Evolutionary conservation across 2,797 vertebrate species (phyloP), one percentile per base, ranked within the genome.

Genomic region (Spondyliosoma cantharus): DNA sequence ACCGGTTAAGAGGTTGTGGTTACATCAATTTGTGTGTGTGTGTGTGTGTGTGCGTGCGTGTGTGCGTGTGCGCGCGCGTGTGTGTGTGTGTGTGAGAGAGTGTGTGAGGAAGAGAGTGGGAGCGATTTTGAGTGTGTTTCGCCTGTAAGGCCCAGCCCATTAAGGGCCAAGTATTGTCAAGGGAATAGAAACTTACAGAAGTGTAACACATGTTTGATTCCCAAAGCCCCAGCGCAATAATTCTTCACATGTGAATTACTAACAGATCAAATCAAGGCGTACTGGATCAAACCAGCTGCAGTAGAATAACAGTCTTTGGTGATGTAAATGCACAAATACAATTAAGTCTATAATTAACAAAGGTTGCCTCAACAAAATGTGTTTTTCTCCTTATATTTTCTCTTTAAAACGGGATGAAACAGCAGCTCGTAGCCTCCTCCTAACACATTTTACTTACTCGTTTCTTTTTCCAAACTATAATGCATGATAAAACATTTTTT

Each of bases 141-240:
- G 12, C 64, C 67, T 81, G 83, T 62, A 43, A 81, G 59, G 76
- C 87, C 86, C 78, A 76, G 58, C 78, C 82, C 84, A 86, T 87
- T 89, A 87, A 88, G 78, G 76, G 67, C 83, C 53, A 54, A 86
- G 77, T 68, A 84, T 79, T 74, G 85, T 56, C 82, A 82, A 69
- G 84, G 82, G 85, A 87, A 66, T 71, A 90, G 83, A 87, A 86
- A 93, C 71, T 87, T 90, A 76, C 78, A 90, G 86, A 86, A 84
- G 78, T 90, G 83, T 80, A 89, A 82, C 89, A 90, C 82, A 86
- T 90, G 89, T 88, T 89, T 85, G 80, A 89, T 74, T 89, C 90
- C 90, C 81, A 71, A 68, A 89, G 78, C 54, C 72, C 70, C 82
- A 73, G 57, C 52, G 74, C 77, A 83, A 86, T 90, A 90, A 88